A percentile compares a stretch with the other conserved stretches of the same genome.
These are phyloP conservation scores for Myotis brandtii DNA, from an alignment of 2,113 vertebrate genomes.

Conservation along the genomic window DNA sequence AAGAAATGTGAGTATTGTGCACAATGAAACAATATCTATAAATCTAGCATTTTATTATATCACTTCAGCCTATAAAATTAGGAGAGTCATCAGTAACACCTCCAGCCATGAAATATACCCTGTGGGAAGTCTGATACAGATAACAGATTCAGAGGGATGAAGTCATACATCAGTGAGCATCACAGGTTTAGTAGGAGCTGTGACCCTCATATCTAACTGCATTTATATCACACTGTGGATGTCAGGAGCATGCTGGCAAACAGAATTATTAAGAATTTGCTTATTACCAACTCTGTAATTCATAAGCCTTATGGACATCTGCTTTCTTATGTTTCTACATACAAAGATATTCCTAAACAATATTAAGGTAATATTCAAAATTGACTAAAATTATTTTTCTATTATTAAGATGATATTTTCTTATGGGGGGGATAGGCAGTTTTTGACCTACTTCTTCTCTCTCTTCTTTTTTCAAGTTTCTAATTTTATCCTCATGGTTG, in stretches of 20 bases:
- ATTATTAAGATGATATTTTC: not conserved
- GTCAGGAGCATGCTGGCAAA: not conserved
- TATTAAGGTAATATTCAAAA: not conserved
- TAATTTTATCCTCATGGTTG: not conserved
- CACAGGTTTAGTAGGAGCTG: not conserved
- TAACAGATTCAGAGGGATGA: not conserved
- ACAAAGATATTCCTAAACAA: not conserved
- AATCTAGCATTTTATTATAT: constrained; percentile 66
- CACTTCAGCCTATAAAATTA: constrained; percentile 72
- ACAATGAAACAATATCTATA: constrained; percentile 72
- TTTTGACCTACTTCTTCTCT: not conserved
- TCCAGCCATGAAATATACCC: constrained; percentile 52
- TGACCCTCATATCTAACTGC: not conserved
- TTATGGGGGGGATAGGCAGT: not conserved
- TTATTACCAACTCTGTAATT: not conserved
- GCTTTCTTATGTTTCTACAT: not conserved
- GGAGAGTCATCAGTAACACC: constrained; percentile 71
- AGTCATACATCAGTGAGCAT: constrained; percentile 46
- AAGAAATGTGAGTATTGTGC: constrained; percentile 53
- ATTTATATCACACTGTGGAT: not conserved
- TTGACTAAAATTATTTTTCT: not conserved
- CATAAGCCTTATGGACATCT: not conserved
- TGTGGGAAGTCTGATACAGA: constrained; percentile 44
- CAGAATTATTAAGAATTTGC: constrained; percentile 28
- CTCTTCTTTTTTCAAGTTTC: not conserved